Base-by-base conservation (phyloP, 2,113 vertebrate species). In the Grammomys dolichurus region DNA sequence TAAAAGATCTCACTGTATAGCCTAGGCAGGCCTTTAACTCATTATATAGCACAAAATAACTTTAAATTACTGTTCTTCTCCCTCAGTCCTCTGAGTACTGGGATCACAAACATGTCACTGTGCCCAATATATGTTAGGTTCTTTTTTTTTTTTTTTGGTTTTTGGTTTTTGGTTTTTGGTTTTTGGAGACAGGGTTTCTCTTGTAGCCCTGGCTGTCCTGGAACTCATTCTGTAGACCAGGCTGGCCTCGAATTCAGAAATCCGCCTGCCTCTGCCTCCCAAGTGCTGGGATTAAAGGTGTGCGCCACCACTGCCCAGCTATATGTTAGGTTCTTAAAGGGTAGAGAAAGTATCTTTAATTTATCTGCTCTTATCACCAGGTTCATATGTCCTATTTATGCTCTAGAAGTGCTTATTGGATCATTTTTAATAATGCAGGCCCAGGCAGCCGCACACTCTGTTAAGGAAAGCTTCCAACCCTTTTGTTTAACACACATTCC, bases 271-370 rank as follows among this genome's bases (percentile, higher is more conserved):
- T 40, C 40, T 40, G 40, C 40, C 40, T 40, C 40, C 40, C 40
- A 40, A 40, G 40, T 40, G 40, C 40, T 40, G 40, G 40, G 40
- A 40, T 40, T 40, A 40, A 40, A 40, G 40, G 40, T 40, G 40
- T 40, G 40, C 40, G 40, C 40, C 40, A 40, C 40, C 40, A 40
- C 40, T 28, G 16, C 33, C 24, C 19, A 46, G 19, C 40, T 73
- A 75, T 33, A n/a, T 80, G 26, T 60, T 95, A 96, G 8, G 26
- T 93, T 92, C 78, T 93, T 93, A 93, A 96, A 96, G 20, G 51
- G 33, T 75, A 95, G n/a, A 93, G 60, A 43, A 54, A 67, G 56
- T 58, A 58, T 89, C 33, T n/a, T 95, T 93, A 91, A 96, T 65
- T 93, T 95, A 22, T 91, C 48, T 72, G 40, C 40, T 86, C 40